Conservation (phyloP, 2,797 vertebrate species). For the Cyclura pinguis region DNA sequence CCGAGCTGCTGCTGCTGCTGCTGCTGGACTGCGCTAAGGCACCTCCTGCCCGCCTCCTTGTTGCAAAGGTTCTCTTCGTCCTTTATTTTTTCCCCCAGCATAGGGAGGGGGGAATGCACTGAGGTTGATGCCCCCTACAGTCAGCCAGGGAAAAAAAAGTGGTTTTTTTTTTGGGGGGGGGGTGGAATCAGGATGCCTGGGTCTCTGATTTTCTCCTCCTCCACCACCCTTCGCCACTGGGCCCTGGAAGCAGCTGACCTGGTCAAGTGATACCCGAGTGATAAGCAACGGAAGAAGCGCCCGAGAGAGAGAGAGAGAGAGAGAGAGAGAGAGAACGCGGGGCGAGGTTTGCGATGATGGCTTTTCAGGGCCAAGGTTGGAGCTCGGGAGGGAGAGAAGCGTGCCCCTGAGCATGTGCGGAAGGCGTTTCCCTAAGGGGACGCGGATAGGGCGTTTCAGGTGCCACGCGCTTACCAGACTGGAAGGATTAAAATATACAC, state of each 20-base stretch:
- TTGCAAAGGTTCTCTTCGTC: background rate
- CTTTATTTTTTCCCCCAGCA: background rate
- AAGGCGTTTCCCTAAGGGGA: background rate
- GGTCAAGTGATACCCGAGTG: background rate
- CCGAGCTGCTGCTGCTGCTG: background rate
- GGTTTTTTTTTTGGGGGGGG: background rate
- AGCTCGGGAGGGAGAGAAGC: background rate
- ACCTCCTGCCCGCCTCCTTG: background rate
- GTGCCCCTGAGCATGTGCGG: conserved; percentile 1
- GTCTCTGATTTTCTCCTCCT: background rate
- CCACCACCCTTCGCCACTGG: no score
- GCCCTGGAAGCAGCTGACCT: background rate
- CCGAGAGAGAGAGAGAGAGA: background rate
- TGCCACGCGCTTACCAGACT: background rate
- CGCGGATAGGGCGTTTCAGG: background rate
- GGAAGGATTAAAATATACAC: no score
- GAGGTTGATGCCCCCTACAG: background rate
- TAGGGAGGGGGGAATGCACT: background rate
- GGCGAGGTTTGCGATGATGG: no score
- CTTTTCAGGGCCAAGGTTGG: background rate
- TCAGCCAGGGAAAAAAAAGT: background rate
- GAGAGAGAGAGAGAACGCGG: background rate
- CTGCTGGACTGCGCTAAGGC: background rate
- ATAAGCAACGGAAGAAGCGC: background rate
- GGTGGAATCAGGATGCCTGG: background rate